Evolutionary conservation across 2,888 invertebrate genomes (phyloP).

Genomic region (Gymnoscelis rufifasciata): DNA sequence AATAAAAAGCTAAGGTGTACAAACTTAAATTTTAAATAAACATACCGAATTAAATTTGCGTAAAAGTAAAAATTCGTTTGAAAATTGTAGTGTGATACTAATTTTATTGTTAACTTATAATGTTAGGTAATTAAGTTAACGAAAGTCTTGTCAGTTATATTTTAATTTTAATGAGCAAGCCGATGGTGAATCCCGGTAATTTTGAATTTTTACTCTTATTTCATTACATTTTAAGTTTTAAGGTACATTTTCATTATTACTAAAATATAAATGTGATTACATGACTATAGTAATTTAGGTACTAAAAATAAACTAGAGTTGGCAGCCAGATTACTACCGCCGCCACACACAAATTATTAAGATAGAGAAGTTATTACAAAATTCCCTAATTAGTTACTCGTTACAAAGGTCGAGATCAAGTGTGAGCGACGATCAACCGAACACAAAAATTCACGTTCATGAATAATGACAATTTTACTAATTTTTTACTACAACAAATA

Average conservation of each 20-base stretch:
- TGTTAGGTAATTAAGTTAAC: not conserved
- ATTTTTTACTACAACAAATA: constrained; percentile 24
- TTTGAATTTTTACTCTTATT: constrained; percentile 6
- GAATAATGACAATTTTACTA: constrained; percentile 40
- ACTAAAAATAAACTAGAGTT: constrained; percentile 34
- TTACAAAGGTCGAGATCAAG: constrained; percentile 43
- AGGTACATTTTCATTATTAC: constrained; percentile 26
- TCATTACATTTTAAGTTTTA: not conserved
- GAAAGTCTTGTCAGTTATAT: constrained; percentile 1
- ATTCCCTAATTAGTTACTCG: constrained; percentile 33
- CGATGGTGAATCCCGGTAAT: not conserved
- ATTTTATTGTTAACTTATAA: not conserved
- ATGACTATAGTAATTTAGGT: constrained; percentile 37
- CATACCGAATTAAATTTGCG: constrained; percentile 12
- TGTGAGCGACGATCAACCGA: constrained; percentile 44
- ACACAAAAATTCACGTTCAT: constrained; percentile 44
- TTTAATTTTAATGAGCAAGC: constrained; percentile 2
- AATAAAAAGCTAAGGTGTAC: constrained; percentile 19
- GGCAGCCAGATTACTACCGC: constrained; percentile 48
- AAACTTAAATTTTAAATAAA: constrained; percentile 20
- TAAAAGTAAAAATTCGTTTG: constrained; percentile 3
- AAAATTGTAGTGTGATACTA: not conserved
- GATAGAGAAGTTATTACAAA: constrained; percentile 25
- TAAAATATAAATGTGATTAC: constrained; percentile 50
- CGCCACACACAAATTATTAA: constrained; percentile 39